These are phyloP conservation scores for Pangasius larnaudii DNA, from an alignment of 2,797 vertebrate genomes.

Conservation along the genomic window DNA sequence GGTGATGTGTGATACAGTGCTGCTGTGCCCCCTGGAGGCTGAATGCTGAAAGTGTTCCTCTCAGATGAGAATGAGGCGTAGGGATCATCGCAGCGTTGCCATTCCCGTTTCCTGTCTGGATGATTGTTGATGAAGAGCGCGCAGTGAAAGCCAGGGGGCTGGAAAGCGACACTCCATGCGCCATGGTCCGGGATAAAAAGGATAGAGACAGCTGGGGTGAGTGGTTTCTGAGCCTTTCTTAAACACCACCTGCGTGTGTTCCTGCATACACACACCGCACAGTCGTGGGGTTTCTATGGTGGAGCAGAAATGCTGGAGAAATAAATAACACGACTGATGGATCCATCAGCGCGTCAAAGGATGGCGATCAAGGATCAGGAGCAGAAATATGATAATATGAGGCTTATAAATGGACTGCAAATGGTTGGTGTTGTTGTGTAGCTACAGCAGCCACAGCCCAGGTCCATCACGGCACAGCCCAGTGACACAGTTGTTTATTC, in stretches of 20 bases:
- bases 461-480: slow-evolving; percentile 28
- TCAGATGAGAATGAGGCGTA: slow-evolving; percentile 69
- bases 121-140: slow-evolving; percentile 67
- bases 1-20: background rate
- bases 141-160: slow-evolving; percentile 54
- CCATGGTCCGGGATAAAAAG: slow-evolving; percentile 81
- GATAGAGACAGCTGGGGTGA: slow-evolving; percentile 88
- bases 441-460: slow-evolving; percentile 53
- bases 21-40: slow-evolving; percentile 57
- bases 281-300: background rate
- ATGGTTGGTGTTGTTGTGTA: background rate
- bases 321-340: background rate
- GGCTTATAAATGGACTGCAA: background rate
- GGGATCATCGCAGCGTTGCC: slow-evolving; percentile 73
- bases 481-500: slow-evolving; percentile 34
- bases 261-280: background rate
- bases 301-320: background rate
- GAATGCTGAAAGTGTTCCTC: slow-evolving; percentile 15
- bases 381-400: background rate
- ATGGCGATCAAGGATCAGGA: background rate
- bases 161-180: slow-evolving; percentile 52
- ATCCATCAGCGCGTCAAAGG: background rate
- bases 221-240: slow-evolving; percentile 65
- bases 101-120: slow-evolving; percentile 68
- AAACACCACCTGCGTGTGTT: slow-evolving; percentile 29